These are phyloP conservation scores for Cylas formicarius DNA, from an alignment of 1,140 invertebrate species.

Conservation along the genomic window DNA sequence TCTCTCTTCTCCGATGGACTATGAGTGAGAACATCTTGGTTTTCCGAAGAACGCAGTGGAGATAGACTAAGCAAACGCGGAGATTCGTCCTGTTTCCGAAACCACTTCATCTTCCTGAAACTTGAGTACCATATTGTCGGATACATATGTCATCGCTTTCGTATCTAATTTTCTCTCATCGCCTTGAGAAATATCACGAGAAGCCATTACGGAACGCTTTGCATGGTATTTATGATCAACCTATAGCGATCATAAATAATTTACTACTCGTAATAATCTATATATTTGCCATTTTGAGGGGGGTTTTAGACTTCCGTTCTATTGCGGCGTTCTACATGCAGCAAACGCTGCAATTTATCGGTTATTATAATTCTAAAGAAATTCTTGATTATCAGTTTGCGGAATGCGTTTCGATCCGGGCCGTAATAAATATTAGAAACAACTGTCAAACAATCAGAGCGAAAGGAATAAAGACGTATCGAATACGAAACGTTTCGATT, in stretches of 20 bases:
- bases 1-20: not conserved
- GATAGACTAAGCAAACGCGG: constrained; percentile 62
- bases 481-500: too few relatives aligned
- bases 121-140: not conserved
- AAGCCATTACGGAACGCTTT: not conserved
- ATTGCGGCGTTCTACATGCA: too few relatives aligned
- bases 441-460: too few relatives aligned
- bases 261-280: not conserved
- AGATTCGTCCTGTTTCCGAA: constrained; percentile 57
- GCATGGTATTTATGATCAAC: not conserved
- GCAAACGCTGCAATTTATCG: too few relatives aligned
- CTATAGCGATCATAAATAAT: not conserved
- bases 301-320: too few relatives aligned
- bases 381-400: too few relatives aligned
- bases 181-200: not conserved
- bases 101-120: constrained; percentile 57
- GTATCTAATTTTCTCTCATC: not conserved
- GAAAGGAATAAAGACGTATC: too few relatives aligned
- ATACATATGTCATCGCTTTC: not conserved
- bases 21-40: constrained; percentile 9
- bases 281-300: not conserved
- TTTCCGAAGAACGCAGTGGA: constrained; percentile 45
- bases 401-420: too few relatives aligned
- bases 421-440: too few relatives aligned
- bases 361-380: too few relatives aligned